Evolutionary conservation across 2,113 vertebrate species (phyloP).

Genomic region (Tor tambroides): DNA sequence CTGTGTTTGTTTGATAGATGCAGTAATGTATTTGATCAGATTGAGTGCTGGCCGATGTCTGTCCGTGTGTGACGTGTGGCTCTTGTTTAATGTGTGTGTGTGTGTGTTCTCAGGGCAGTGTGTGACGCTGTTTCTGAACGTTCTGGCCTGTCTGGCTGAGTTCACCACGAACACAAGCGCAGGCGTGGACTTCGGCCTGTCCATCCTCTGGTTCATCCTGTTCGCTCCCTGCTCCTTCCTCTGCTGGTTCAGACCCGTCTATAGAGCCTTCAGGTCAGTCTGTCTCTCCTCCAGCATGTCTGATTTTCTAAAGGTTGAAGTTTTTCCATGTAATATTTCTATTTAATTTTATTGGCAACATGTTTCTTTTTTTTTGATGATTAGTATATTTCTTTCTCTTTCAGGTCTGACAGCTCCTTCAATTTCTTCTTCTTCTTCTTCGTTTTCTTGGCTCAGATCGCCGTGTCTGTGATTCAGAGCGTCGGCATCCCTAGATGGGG

Average conservation of each 20-base stretch:
- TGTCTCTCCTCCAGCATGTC: too few relatives aligned
- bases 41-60: neutral
- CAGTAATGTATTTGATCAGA: too few relatives aligned
- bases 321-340: too few relatives aligned
- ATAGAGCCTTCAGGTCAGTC: slow-evolving; percentile 94
- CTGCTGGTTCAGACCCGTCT: slow-evolving; percentile 96
- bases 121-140: slow-evolving; percentile 90
- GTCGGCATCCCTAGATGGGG: slow-evolving; percentile 90
- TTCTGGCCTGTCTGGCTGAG: slow-evolving; percentile 89
- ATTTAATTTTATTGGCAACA: too few relatives aligned
- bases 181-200: slow-evolving; percentile 89
- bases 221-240: slow-evolving; percentile 96
- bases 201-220: slow-evolving; percentile 92
- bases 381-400: neutral
- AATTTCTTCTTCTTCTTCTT: slow-evolving; percentile 99
- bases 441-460: slow-evolving; percentile 92
- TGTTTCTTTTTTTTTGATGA: too few relatives aligned
- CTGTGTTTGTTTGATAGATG: too few relatives aligned
- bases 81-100: neutral
- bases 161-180: slow-evolving; percentile 66
- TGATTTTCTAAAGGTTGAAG: too few relatives aligned
- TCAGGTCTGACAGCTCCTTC: slow-evolving; percentile 96
- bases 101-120: slow-evolving; percentile 79
- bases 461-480: slow-evolving; percentile 87
- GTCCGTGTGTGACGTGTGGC: neutral